Conservation (phyloP, 2,797 vertebrate genomes). For the Brachyalestes nurse region DNA sequence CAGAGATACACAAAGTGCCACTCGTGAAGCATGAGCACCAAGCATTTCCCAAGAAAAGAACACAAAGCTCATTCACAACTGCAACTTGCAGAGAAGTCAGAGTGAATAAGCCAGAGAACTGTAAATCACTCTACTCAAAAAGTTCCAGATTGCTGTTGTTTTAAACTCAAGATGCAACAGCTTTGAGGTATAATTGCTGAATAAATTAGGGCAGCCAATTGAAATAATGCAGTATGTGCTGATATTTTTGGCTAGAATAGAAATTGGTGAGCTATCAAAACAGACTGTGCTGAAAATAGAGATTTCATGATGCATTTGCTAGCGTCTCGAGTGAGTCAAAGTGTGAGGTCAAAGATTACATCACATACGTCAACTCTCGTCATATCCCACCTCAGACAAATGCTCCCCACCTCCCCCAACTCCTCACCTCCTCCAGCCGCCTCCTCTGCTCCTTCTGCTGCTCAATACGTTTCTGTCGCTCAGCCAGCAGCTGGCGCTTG, state of each 20-base stretch:
- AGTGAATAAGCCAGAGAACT: no score
- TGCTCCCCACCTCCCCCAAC: not conserved
- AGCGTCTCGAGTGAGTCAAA: not conserved
- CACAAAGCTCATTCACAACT: no score
- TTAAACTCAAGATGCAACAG: no score
- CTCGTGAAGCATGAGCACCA: no score
- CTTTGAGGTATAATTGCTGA: no score
- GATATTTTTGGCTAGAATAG: not conserved
- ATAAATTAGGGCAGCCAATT: no score
- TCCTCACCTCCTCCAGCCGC: conserved; percentile 84
- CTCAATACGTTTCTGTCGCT: conserved; percentile 90
- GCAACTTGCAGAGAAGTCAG: no score
- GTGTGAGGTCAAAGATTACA: not conserved
- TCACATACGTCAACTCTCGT: not conserved
- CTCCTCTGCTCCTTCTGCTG: conserved; percentile 91
- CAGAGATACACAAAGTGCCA: no score
- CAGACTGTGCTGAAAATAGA: not conserved
- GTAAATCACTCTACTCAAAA: no score
- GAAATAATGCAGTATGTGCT: not conserved
- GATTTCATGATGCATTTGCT: not conserved
- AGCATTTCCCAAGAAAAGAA: no score
- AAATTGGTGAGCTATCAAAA: not conserved
- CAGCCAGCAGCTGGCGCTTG: conserved; percentile 87
- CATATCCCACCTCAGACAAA: not conserved
- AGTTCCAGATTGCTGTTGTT: no score